phyloP scores from a whole-genome alignment of 2,888 invertebrate species.

The Drosophila paranaensis region DNA sequence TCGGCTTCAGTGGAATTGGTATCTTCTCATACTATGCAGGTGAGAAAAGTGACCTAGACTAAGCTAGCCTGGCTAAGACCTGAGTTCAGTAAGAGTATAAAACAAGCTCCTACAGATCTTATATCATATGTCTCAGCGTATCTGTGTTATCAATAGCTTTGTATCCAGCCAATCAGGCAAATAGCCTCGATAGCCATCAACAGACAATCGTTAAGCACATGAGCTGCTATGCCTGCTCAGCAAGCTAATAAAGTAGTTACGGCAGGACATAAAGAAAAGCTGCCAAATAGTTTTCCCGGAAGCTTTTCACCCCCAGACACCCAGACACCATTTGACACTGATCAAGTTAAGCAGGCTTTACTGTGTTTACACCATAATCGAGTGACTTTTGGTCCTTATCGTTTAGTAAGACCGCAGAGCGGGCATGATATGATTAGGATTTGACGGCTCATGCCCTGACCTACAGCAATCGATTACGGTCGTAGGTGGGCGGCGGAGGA shows the following conservation, averaged over 20 bases:
- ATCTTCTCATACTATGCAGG: no score
- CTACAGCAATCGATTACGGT: constrained; percentile 28
- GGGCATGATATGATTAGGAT: constrained; percentile 32
- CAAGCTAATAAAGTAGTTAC: constrained; percentile 7
- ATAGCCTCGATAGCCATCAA: not conserved
- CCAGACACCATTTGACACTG: not conserved
- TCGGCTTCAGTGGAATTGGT: no score
- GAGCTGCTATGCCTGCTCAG: not conserved
- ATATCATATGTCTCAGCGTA: not conserved
- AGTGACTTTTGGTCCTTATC: constrained; percentile 16
- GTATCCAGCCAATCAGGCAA: not conserved
- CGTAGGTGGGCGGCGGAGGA: no score
- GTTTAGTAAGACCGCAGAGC: constrained; percentile 4
- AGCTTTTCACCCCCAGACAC: not conserved
- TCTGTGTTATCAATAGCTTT: not conserved
- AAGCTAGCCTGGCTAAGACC: no score
- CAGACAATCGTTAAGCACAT: not conserved
- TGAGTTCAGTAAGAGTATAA: no score
- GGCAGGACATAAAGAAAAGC: not conserved
- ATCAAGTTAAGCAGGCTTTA: constrained; percentile 9
- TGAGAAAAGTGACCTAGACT: not conserved
- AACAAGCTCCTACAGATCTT: no score
- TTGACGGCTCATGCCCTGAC: constrained; percentile 30
- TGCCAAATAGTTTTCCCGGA: not conserved
- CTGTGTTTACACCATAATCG: constrained; percentile 18